Evolutionary conservation across 2,113 vertebrate genomes (phyloP).

Genomic region (Neogobius melanostomus): DNA sequence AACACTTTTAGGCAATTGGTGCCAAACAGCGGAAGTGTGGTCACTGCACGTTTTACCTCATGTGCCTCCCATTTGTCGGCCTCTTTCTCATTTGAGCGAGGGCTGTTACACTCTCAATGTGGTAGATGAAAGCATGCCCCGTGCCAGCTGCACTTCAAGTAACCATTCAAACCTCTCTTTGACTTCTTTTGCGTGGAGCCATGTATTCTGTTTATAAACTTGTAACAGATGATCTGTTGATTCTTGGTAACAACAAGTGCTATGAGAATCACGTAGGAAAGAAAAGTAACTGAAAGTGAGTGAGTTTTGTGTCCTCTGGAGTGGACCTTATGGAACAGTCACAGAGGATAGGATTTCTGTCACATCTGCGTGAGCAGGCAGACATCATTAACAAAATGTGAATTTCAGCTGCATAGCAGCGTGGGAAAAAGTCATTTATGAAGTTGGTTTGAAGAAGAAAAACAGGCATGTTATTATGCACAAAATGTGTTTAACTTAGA

Average conservation of each 20-base stretch:
- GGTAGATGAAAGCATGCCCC: slow-evolving; percentile 43
- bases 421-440: slow-evolving; percentile 68
- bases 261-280: slow-evolving; percentile 45
- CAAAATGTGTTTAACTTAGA: not conserved
- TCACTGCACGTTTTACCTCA: slow-evolving; percentile 62
- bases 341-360: too few relatives aligned
- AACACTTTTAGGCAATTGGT: slow-evolving; percentile 58
- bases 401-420: slow-evolving; percentile 55
- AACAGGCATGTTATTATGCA: not conserved
- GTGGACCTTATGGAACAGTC: too few relatives aligned
- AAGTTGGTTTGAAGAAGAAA: slow-evolving; percentile 35
- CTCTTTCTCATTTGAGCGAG: slow-evolving; percentile 38
- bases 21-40: slow-evolving; percentile 57
- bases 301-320: slow-evolving; percentile 16
- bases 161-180: slow-evolving; percentile 52
- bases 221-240: slow-evolving; percentile 4
- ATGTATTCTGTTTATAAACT: slow-evolving; percentile 50
- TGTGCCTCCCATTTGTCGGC: slow-evolving; percentile 54
- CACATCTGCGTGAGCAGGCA: slow-evolving; percentile 21
- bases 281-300: slow-evolving; percentile 46
- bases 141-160: slow-evolving; percentile 56
- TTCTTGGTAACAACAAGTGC: slow-evolving; percentile 44
- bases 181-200: slow-evolving; percentile 38
- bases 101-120: slow-evolving; percentile 33
- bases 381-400: slow-evolving; percentile 59